Percentiles rank a stretch among this genome's conserved stretches.
Evolutionary conservation across 2,888 invertebrate species (phyloP).

Genomic region (Leptogaster cylindrica): DNA sequence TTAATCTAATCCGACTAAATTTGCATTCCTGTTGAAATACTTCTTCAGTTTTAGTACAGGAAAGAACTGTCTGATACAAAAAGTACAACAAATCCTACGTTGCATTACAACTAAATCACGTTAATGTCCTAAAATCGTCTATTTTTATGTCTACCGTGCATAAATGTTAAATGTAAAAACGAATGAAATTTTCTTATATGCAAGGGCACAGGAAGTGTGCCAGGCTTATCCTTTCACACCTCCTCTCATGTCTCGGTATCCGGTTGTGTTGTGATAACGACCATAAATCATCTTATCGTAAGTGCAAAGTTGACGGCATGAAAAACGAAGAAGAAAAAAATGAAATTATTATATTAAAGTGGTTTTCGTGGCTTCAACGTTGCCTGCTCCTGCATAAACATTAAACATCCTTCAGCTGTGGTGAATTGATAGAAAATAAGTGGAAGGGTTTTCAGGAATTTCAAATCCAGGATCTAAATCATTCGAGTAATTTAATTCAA

Average conservation of each 20-base stretch:
- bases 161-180: too few species aligned
- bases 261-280: constrained; percentile 31
- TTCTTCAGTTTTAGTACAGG: too few species aligned
- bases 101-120: too few species aligned
- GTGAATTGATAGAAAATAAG: neutral
- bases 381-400: neutral
- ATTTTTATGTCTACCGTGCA: too few species aligned
- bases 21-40: too few species aligned
- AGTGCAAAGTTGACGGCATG: constrained; percentile 32
- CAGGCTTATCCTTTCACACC: constrained; percentile 37
- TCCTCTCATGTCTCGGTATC: constrained; percentile 27
- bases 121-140: too few species aligned
- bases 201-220: constrained; percentile 22
- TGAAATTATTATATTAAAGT: too few species aligned
- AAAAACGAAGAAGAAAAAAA: constrained; percentile 17
- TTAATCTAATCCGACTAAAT: too few species aligned
- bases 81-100: too few species aligned
- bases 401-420: constrained; percentile 11
- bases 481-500: constrained; percentile 7
- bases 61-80: too few species aligned
- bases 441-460: neutral
- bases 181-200: too few species aligned
- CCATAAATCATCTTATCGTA: constrained; percentile 40
- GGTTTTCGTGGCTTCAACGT: constrained; percentile 4
- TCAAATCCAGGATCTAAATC: neutral